Percentiles rank a stretch among this genome's conserved stretches.
Conservation (phyloP, 2,113 vertebrate species). For the Tiliqua scincoides region DNA sequence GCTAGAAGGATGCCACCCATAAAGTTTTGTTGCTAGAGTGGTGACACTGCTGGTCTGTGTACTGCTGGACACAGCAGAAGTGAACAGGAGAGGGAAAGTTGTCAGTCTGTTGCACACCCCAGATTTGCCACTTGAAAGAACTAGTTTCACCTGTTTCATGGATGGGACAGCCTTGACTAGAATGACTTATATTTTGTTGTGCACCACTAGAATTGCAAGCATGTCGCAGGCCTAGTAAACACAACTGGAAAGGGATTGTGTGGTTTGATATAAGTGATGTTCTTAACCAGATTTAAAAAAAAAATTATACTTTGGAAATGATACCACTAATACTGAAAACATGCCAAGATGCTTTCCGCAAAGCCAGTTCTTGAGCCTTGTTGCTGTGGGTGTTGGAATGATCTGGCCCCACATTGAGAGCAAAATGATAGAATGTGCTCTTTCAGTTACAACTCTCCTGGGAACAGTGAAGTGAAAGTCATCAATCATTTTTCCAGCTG, state of each 20-base stretch:
- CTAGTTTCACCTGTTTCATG: no score
- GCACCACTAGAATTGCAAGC: background rate
- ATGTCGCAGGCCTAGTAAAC: background rate
- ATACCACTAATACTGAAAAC: background rate
- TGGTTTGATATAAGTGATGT: background rate
- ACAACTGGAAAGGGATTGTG: background rate
- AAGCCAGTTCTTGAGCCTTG: background rate
- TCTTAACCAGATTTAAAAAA: background rate
- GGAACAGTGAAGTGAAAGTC: conserved; percentile 7
- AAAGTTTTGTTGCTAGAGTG: no score
- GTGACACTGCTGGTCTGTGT: no score
- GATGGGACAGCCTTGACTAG: no score
- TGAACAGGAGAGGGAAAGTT: no score
- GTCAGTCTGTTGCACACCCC: no score
- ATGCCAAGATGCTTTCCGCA: background rate
- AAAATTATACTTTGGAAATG: background rate
- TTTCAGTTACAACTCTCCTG: background rate
- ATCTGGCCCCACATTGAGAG: background rate
- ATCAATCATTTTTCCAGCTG: conserved; percentile 12
- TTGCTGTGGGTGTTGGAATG: background rate
- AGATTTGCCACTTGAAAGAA: no score
- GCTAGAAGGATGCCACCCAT: no score
- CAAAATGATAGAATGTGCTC: background rate
- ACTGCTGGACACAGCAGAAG: no score
- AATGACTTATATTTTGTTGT: background rate